Conservation (phyloP, 2,888 invertebrate species). For the Coelopa pilipes region DNA sequence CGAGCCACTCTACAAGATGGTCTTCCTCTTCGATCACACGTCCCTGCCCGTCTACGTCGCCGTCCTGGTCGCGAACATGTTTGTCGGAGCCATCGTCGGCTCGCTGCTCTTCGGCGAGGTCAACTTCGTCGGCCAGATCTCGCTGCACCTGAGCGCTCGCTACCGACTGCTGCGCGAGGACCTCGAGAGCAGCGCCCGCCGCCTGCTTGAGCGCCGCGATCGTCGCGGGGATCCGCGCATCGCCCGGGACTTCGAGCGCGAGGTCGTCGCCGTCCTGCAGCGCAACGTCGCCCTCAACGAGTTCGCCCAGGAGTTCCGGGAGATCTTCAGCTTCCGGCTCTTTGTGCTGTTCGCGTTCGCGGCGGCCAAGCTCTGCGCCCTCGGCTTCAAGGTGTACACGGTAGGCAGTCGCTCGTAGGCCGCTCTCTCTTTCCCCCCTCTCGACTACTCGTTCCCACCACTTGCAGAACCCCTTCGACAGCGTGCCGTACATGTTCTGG, state of each 20-base stretch:
- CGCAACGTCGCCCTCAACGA: constrained; percentile 50
- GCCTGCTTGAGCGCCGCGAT: constrained; percentile 40
- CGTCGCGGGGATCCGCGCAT: not conserved
- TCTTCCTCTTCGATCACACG: constrained; percentile 44
- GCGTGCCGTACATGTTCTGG: constrained; percentile 51
- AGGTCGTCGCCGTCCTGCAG: constrained; percentile 45
- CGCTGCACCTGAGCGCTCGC: constrained; percentile 55
- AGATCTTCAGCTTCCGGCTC: constrained; percentile 52
- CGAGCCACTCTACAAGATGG: constrained; percentile 50
- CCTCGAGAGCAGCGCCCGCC: constrained; percentile 42
- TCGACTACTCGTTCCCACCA: not conserved
- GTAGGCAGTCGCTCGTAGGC: too few relatives aligned
- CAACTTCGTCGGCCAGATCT: constrained; percentile 49
- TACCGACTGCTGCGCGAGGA: constrained; percentile 52
- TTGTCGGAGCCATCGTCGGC: constrained; percentile 50
- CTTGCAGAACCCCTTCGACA: constrained; percentile 49
- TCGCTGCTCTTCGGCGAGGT: constrained; percentile 53
- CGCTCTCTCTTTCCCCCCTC: not conserved
- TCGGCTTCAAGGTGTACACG: constrained; percentile 56
- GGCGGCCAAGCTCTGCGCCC: constrained; percentile 51
- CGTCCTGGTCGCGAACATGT: constrained; percentile 47
- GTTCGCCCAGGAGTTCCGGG: constrained; percentile 52
- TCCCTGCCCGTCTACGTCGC: constrained; percentile 48
- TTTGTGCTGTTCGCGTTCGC: constrained; percentile 56
- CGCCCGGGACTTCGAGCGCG: not conserved